Base-by-base conservation (phyloP, 2,888 invertebrate genomes). In the Opisthograptis luteolata region DNA sequence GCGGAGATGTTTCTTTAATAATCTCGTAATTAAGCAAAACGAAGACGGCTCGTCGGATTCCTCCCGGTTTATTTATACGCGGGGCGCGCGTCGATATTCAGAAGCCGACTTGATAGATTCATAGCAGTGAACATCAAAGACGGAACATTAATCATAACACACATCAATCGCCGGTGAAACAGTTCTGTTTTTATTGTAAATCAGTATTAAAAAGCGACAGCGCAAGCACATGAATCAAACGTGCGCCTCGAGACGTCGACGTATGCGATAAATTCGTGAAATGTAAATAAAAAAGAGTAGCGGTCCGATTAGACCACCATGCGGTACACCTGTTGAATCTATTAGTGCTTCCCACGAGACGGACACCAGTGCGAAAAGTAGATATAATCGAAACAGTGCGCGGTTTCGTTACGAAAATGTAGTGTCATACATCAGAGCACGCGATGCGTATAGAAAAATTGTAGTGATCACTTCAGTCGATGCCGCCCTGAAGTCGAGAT, bases 121-220 rank as follows among this genome's bases (percentile, higher is more conserved):
- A 88, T 87, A 87, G 87, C 88, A 82, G 83, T 69, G 72, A 79
- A 89, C 87, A 89, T 90, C 90, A 90, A 90, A 90, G 88, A 78
- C 76, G 72, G 64, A 62, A 77, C 87, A 89, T 90, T 87, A 89
- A 89, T 90, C 89, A 90, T 90, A 90, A 89, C 87, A 84, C 82
- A 86, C 88, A 89, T 88, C 88, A 87, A 89, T 89, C 87, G 87
- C 85, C 82, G 80, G 80, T 82, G 81, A 78, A 81, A 83, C 84
- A 77, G 77, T 82, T 81, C 81, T 85, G 85, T 87, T 89, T 90
- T 90, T 89, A 88, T 89, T 89, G 88, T 89, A 86, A 87, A 90
- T 88, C 87, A 86, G 88, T 86, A 88, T 89, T 88, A 88, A 88
- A 89, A 87, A 84, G 87, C 81, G 87, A 87, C 87, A 85, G 81